Evolutionary conservation across 2,113 vertebrate genomes (phyloP).

Genomic region (Leucosticte australis): DNA sequence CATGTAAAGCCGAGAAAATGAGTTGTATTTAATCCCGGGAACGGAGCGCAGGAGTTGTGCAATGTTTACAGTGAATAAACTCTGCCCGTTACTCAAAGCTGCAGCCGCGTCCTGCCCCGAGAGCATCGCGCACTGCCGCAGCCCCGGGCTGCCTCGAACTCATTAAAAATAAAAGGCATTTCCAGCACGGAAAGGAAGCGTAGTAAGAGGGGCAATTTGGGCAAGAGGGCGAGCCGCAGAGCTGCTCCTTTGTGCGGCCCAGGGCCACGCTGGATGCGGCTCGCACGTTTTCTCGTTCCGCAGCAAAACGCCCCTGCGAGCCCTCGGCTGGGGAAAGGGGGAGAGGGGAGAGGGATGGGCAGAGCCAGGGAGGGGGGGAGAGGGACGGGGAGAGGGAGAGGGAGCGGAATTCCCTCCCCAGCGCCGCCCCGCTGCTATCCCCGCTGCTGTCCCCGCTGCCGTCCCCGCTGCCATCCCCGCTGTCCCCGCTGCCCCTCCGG

Average conservation of each 20-base stretch:
- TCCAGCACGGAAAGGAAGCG: neutral
- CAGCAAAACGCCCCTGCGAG: neutral
- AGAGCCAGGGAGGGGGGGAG: neutral
- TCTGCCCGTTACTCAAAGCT: neutral
- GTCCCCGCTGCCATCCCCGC: no score
- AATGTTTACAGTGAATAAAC: neutral
- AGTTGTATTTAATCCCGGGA: neutral
- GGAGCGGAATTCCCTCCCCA: neutral
- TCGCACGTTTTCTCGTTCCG: neutral
- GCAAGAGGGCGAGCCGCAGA: neutral
- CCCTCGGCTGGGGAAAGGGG: fast-evolving
- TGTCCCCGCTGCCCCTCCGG: neutral
- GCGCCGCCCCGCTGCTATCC: neutral
- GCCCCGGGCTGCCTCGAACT: neutral
- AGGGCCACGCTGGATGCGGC: fast-evolving
- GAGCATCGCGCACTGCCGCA: neutral
- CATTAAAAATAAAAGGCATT: neutral
- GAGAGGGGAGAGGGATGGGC: neutral
- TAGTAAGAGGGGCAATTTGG: neutral
- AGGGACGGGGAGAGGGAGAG: neutral
- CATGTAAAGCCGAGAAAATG: neutral
- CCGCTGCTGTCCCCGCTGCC: neutral
- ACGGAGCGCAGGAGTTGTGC: neutral
- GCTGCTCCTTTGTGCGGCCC: neutral
- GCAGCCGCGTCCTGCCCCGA: neutral